phyloP scores from a whole-genome alignment of 1,140 invertebrate species.

The Temnothorax nylanderi region DNA sequence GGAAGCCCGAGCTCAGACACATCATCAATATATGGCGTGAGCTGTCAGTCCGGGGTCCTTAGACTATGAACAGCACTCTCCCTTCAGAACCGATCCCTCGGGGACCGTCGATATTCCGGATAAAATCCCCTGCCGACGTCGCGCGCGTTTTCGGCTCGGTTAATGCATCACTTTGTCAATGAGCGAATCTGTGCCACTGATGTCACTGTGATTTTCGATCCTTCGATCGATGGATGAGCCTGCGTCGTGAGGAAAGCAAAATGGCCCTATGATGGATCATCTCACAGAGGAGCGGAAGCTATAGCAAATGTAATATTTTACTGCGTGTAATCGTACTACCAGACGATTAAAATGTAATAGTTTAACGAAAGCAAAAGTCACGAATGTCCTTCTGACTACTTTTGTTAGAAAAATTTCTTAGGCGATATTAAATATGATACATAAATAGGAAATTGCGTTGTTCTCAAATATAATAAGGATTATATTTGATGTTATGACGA shows the following conservation, averaged over 20 bases:
- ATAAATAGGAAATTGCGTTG: background rate
- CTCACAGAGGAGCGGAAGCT: background rate
- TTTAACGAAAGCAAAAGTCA: background rate
- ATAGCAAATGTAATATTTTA: background rate
- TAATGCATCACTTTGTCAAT: constrained; percentile 58
- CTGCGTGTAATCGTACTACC: background rate
- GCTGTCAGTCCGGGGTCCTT: constrained; percentile 70
- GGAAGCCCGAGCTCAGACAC: constrained; percentile 70
- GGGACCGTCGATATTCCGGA: constrained; percentile 44
- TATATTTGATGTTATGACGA: background rate
- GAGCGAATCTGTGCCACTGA: constrained; percentile 38
- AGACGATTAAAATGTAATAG: background rate
- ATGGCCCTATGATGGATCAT: constrained; percentile 17
- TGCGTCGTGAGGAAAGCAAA: background rate
- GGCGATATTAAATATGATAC: background rate
- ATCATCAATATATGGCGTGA: constrained; percentile 66
- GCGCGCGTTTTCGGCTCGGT: constrained; percentile 29
- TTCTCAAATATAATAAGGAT: background rate
- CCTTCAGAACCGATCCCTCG: constrained; percentile 45
- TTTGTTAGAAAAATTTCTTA: background rate
- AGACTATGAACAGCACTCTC: constrained; percentile 66
- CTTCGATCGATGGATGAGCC: background rate
- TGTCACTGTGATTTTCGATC: constrained; percentile 38
- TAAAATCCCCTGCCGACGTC: constrained; percentile 37
- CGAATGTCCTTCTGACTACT: background rate